Percentiles rank a stretch among this genome's conserved stretches.
phyloP scores from a whole-genome alignment of 2,113 vertebrate genomes.

The Rhadina sibilatrix region DNA sequence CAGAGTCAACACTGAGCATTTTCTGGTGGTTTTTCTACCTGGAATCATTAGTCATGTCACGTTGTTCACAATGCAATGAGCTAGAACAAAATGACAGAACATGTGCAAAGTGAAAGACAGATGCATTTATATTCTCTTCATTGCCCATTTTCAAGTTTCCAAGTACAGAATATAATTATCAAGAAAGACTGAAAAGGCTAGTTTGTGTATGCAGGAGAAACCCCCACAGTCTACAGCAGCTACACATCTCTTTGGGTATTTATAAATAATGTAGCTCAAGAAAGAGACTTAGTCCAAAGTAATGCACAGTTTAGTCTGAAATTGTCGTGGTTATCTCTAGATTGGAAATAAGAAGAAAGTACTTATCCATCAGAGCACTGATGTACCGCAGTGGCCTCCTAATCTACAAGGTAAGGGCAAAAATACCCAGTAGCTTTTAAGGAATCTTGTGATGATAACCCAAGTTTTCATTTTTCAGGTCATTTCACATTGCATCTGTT shows the following conservation, averaged over 20 bases:
- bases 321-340: neutral
- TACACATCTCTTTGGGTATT: neutral
- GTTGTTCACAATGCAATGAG: slow-evolving; percentile 13
- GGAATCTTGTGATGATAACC: neutral
- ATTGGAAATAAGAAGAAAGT: neutral
- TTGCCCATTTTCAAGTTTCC: neutral
- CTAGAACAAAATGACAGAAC: slow-evolving; percentile 15
- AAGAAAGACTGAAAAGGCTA: neutral
- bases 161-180: neutral
- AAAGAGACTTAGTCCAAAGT: neutral
- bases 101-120: slow-evolving; percentile 1
- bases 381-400: neutral
- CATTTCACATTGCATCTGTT: neutral
- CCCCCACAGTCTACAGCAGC: neutral
- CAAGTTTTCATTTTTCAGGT: neutral
- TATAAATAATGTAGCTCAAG: neutral
- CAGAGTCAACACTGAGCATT: neutral
- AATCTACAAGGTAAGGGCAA: neutral
- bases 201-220: neutral
- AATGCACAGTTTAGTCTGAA: neutral
- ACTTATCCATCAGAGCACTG: neutral
- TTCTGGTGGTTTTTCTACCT: slow-evolving; percentile 19
- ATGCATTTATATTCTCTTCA: neutral
- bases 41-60: neutral
- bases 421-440: neutral